Percentiles rank a stretch among this genome's conserved stretches.
Conservation (phyloP, 2,797 vertebrate genomes). For the Orestias chungarensis region DNA sequence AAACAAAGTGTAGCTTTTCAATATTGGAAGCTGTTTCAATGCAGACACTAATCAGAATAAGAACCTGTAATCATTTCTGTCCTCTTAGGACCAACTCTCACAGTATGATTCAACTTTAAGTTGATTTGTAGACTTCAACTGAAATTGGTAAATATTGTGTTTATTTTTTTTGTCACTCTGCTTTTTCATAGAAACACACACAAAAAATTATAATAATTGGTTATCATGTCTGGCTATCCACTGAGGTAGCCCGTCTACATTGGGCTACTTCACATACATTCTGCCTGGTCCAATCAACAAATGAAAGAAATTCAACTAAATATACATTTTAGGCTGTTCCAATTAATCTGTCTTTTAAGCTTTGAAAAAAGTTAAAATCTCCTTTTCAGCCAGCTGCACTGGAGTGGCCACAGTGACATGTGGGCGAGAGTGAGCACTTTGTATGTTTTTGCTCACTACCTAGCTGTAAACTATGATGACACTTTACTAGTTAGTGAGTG, state of each 20-base stretch:
- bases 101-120: not conserved
- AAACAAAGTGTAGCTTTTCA: too few species aligned
- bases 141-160: too few species aligned
- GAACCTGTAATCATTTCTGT: too few species aligned
- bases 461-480: not conserved
- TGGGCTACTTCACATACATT: not conserved
- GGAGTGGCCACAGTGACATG: not conserved
- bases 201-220: not conserved
- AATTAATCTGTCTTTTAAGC: not conserved
- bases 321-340: not conserved
- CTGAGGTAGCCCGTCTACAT: not conserved
- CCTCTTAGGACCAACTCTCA: not conserved
- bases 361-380: not conserved
- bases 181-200: not conserved
- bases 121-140: not conserved
- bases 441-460: too few species aligned
- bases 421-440: not conserved
- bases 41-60: too few species aligned
- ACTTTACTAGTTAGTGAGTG: not conserved
- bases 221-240: not conserved
- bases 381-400: not conserved
- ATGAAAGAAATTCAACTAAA: not conserved
- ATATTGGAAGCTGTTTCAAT: too few species aligned
- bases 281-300: too few species aligned
- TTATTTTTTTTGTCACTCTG: too few species aligned